Conservation (phyloP, 2,888 invertebrate genomes). For the Scotopteryx bipunctaria region DNA sequence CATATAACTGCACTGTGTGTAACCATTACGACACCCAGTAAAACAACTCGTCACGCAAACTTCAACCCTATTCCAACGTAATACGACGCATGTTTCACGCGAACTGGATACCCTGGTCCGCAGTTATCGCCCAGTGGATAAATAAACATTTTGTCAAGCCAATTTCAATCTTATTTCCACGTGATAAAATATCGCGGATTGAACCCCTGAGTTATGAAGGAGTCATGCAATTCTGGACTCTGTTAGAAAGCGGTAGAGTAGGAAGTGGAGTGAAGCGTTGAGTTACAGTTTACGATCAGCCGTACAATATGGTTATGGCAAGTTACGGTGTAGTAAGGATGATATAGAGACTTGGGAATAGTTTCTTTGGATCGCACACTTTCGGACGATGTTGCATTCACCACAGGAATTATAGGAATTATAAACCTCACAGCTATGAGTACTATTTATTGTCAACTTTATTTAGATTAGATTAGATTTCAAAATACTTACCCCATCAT, state of each 20-base stretch:
- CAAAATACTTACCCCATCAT: too few relatives aligned
- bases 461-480: too few relatives aligned
- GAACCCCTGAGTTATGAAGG: slow-evolving; percentile 7
- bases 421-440: too few relatives aligned
- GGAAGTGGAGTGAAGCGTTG: slow-evolving; percentile 3
- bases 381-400: too few relatives aligned
- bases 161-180: slow-evolving; percentile 18
- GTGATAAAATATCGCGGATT: background rate
- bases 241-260: slow-evolving; percentile 15
- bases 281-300: slow-evolving; percentile 16
- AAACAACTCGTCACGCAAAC: slow-evolving; percentile 13
- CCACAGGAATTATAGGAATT: too few relatives aligned
- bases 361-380: background rate
- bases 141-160: slow-evolving; percentile 8
- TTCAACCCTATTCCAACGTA: slow-evolving; percentile 10
- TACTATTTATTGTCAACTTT: too few relatives aligned
- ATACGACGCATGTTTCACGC: slow-evolving; percentile 7
- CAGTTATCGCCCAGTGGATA: slow-evolving; percentile 25
- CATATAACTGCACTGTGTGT: slow-evolving; percentile 41
- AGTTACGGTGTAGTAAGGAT: slow-evolving; percentile 12
- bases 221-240: slow-evolving; percentile 12
- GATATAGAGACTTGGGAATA: slow-evolving; percentile 8
- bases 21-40: slow-evolving; percentile 38
- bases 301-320: slow-evolving; percentile 16
- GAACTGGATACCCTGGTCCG: background rate